A percentile compares a stretch with the other conserved stretches of the same genome.
phyloP scores from a whole-genome alignment of 64 coral and sea anemone genomes.

The Stichodactyla helianthus region DNA sequence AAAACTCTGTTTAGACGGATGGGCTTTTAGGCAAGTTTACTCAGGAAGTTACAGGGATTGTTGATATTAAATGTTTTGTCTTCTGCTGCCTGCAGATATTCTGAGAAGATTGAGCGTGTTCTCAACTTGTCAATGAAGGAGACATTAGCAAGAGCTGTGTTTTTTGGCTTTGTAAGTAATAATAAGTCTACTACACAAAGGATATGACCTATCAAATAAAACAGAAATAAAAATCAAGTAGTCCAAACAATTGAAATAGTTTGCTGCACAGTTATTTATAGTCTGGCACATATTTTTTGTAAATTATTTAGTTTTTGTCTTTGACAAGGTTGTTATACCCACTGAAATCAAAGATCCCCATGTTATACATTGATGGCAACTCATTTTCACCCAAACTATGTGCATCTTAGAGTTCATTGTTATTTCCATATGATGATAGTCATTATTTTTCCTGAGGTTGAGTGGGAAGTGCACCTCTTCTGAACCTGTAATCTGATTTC shows the following conservation, averaged over 20 bases:
- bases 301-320: too few species aligned
- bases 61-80: slow-evolving; percentile 4
- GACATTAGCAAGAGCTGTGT: slow-evolving; percentile 79
- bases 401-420: too few species aligned
- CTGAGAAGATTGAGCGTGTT: slow-evolving; percentile 56
- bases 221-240: background rate
- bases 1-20: background rate
- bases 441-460: too few species aligned
- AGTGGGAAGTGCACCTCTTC: too few species aligned
- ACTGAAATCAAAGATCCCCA: too few species aligned
- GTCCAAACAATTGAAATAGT: background rate
- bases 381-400: too few species aligned
- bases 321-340: too few species aligned
- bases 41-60: background rate
- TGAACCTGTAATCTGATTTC: too few species aligned
- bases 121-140: slow-evolving; percentile 84
- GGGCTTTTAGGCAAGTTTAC: background rate
- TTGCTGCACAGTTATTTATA: background rate
- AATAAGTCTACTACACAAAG: background rate
- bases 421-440: too few species aligned
- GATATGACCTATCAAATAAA: too few species aligned
- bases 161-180: slow-evolving; percentile 89
- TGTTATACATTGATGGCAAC: too few species aligned
- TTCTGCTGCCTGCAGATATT: slow-evolving; percentile 46
- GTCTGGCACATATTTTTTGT: too few species aligned